Percentiles rank a stretch among this genome's conserved stretches.
Evolutionary conservation across 2,888 invertebrate species (phyloP).

Genomic region (Eristalinus aeneus): DNA sequence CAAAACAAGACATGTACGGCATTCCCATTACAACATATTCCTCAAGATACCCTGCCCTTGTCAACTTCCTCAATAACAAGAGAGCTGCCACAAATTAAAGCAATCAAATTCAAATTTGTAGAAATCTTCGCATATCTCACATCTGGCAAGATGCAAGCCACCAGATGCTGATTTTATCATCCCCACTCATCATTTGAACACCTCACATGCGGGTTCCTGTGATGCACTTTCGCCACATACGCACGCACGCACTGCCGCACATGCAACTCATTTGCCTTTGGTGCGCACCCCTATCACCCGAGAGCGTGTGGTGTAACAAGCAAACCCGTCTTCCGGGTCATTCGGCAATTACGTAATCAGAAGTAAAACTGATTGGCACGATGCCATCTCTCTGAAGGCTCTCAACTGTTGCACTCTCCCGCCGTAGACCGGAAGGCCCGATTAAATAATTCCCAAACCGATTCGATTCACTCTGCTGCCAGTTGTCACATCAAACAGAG

Average conservation of each 20-base stretch:
- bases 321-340: slow-evolving; percentile 2
- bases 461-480: slow-evolving; percentile 46
- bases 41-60: too few species aligned
- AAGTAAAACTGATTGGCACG: slow-evolving; percentile 20
- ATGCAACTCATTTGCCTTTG: not conserved
- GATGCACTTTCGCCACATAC: not conserved
- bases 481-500: slow-evolving; percentile 48
- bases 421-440: slow-evolving; percentile 11
- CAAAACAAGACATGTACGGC: too few species aligned
- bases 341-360: slow-evolving; percentile 14
- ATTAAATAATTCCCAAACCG: slow-evolving; percentile 56
- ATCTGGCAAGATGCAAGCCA: not conserved
- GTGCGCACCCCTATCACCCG: not conserved
- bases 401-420: slow-evolving; percentile 31
- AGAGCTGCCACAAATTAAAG: not conserved
- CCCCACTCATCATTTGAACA: not conserved
- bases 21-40: too few species aligned
- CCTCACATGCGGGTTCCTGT: not conserved
- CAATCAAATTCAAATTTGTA: not conserved
- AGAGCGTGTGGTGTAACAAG: not conserved
- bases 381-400: slow-evolving; percentile 7
- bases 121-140: not conserved
- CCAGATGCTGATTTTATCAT: not conserved
- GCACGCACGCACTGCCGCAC: not conserved
- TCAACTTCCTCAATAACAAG: not conserved